Conservation (phyloP, 2,113 vertebrate species). For the Entomyzon cyanotis region DNA sequence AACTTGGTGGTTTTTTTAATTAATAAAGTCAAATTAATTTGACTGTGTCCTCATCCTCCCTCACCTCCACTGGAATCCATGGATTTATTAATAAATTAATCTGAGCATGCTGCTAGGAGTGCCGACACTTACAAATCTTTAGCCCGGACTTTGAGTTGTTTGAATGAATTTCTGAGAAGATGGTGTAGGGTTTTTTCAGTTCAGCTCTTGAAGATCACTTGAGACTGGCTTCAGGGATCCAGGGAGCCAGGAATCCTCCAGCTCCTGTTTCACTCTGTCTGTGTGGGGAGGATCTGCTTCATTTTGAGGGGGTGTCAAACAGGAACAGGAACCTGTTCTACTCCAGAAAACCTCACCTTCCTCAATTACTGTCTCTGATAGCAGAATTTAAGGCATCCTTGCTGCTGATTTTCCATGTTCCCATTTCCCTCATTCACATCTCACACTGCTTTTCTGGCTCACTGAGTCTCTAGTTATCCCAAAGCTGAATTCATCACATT, state of each 20-base stretch:
- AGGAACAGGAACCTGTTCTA: background rate
- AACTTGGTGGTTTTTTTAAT: conserved; percentile 57
- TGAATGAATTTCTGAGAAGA: background rate
- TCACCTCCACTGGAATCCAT: background rate
- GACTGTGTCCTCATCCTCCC: background rate
- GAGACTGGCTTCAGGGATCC: background rate
- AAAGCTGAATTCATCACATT: background rate
- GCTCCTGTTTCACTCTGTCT: background rate
- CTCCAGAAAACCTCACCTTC: background rate
- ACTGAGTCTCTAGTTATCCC: background rate
- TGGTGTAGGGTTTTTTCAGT: background rate
- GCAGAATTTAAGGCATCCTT: background rate
- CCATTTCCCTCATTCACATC: background rate
- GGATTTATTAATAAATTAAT: conserved; percentile 19
- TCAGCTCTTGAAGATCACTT: background rate
- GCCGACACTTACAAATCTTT: background rate
- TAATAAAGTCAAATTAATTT: conserved; percentile 62
- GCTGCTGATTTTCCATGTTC: background rate
- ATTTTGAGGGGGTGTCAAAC: background rate
- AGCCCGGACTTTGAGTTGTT: background rate
- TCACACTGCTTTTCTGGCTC: background rate
- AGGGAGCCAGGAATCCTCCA: background rate
- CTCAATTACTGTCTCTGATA: background rate
- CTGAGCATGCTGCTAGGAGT: background rate
- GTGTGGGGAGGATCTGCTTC: background rate